These are phyloP conservation scores for Lasioglossum baleicum DNA, from an alignment of 1,140 invertebrate genomes.

Conservation along the genomic window DNA sequence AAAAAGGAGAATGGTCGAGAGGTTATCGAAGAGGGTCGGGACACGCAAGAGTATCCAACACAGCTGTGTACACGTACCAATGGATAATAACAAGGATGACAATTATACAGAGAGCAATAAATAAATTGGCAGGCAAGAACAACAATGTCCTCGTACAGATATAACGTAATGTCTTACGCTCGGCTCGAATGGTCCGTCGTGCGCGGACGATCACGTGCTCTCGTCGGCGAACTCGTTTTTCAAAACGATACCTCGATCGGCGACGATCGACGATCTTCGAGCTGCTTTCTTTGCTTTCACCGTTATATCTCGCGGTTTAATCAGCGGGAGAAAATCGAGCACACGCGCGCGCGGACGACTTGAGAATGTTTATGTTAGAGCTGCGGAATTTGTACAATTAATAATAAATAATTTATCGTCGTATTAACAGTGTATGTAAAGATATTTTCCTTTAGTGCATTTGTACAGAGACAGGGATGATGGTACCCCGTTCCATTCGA, in stretches of 20 bases:
- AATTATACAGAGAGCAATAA: slow-evolving; percentile 63
- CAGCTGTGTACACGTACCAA: slow-evolving; percentile 64
- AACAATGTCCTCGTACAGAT: slow-evolving; percentile 65
- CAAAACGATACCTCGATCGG: not conserved
- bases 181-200: slow-evolving; percentile 45
- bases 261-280: slow-evolving; percentile 21
- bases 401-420: no score
- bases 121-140: slow-evolving; percentile 65
- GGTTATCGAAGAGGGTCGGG: slow-evolving; percentile 6
- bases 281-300: slow-evolving; percentile 63
- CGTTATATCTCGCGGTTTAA: no score
- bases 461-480: no score
- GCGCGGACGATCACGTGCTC: slow-evolving; percentile 30
- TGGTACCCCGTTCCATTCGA: no score
- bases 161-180: slow-evolving; percentile 59
- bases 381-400: no score
- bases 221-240: slow-evolving; percentile 25
- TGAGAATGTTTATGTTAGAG: no score
- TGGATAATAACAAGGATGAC: slow-evolving; percentile 57
- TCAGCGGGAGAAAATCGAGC: slow-evolving; percentile 11
- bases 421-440: no score
- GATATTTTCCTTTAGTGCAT: no score
- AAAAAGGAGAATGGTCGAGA: not conserved
- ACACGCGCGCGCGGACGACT: no score
- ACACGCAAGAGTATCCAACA: slow-evolving; percentile 49